Evolutionary conservation across 2,113 vertebrate species (phyloP), one percentile per base, ranked within the genome.

Genomic region (Eonycteris spelaea): DNA sequence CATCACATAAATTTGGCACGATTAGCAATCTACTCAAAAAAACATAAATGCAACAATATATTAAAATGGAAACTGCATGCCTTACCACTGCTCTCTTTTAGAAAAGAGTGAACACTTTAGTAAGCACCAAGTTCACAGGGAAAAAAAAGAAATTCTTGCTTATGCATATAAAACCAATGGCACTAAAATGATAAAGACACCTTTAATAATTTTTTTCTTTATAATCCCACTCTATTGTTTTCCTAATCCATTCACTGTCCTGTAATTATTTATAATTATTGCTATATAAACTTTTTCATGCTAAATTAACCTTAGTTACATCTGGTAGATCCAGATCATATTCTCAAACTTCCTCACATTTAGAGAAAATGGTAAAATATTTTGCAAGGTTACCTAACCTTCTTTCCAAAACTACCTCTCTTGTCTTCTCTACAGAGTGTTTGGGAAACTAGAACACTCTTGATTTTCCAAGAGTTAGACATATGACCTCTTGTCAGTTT

Each of bases 101-200:
- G 91, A 96, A 61, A 94, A 95, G 61, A 95, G 70, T 78, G 63
- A 96, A 73, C 74, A 93, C 51, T 94, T 97, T 93, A 96, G 79
- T 40, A 78, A 98, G 98, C 97, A 97, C 95, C 97, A 95, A 97
- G 79, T 87, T 97, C 79, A 97, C 33, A 88, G 67, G 67, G 71
- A 63, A 78, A 45, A 75, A 18, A 68, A 38, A 96, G 78, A 0
- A 0, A 70, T 77, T 74, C 86, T 93, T 93, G 86, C 93, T 97
- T 97, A 96, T 92, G 86, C 78, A 95, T 38, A 93, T 74, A 75
- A 82, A 82, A 96, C 79, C 88, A 48, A 97, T 92, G 95, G 97
- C 96, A 19, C 15, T 80, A 97, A 96, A 98, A 96, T 43, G 86
- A 93, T 51, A 86, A 71, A 74, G 48, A 97, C 30, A 86, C 19